These are phyloP conservation scores for Drosophila buzzatii DNA, from an alignment of 2,888 invertebrate species.

Conservation along the genomic window DNA sequence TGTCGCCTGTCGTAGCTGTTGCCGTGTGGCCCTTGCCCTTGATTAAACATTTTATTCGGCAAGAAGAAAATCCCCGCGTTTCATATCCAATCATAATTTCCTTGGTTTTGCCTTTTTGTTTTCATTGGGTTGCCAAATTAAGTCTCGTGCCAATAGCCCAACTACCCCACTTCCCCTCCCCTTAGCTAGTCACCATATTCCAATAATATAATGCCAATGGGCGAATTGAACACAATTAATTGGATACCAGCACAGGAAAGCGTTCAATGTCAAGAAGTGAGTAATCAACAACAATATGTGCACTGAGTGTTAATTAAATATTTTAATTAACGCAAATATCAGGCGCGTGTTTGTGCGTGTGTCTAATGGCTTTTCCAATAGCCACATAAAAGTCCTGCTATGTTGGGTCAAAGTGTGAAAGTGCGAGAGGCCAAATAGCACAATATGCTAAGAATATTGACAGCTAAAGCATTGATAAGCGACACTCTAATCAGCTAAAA, in stretches of 20 bases:
- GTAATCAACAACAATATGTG: slow-evolving; percentile 43
- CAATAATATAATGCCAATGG: slow-evolving; percentile 67
- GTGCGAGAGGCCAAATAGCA: neutral
- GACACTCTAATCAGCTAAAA: slow-evolving; percentile 16
- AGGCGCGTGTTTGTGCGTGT: neutral
- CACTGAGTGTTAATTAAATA: neutral
- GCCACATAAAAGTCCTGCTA: neutral
- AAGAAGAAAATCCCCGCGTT: slow-evolving; percentile 19
- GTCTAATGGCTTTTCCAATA: neutral
- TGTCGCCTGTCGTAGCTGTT: slow-evolving; percentile 9
- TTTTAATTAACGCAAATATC: slow-evolving; percentile 5
- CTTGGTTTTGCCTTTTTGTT: neutral
- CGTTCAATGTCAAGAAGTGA: slow-evolving; percentile 85
- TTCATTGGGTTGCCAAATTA: neutral
- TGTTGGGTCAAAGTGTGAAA: neutral
- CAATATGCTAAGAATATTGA: neutral
- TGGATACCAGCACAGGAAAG: slow-evolving; percentile 73
- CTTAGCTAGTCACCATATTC: neutral
- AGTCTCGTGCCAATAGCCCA: slow-evolving; percentile 9
- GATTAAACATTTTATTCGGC: slow-evolving; percentile 36
- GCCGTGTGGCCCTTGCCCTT: slow-evolving; percentile 43
- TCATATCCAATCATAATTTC: slow-evolving; percentile 1
- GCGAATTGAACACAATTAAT: slow-evolving; percentile 70
- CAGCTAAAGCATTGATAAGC: slow-evolving; percentile 11
- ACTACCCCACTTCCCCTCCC: neutral